Evolutionary conservation across 2,888 invertebrate genomes (phyloP).

Genomic region (Noctua pronuba): DNA sequence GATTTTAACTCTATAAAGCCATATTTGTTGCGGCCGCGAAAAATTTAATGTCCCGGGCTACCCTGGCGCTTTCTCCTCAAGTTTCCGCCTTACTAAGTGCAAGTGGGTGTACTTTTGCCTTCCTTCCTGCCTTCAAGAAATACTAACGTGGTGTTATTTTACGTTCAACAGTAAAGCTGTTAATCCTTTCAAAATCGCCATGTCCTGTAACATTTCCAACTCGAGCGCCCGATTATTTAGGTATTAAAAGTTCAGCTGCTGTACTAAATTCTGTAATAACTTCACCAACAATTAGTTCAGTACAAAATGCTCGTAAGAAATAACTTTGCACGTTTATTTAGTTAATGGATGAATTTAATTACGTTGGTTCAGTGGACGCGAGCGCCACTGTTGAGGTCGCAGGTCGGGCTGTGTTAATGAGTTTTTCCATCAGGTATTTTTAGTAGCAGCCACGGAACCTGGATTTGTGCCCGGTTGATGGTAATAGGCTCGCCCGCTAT

Average conservation of each 20-base stretch:
- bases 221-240: neutral
- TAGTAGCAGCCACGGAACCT: neutral
- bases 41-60: too few relatives aligned
- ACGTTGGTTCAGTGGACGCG: neutral
- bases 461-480: neutral
- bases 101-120: too few relatives aligned
- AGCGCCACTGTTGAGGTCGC: too few relatives aligned
- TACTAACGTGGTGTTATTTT: neutral
- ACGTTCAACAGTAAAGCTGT: too few relatives aligned
- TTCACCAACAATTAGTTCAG: conserved; percentile 1
- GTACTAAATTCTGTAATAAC: conserved; percentile 8
- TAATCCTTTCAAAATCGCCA: neutral
- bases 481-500: neutral
- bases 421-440: neutral
- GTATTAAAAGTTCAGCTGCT: neutral
- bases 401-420: too few relatives aligned
- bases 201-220: neutral
- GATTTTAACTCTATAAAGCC: too few relatives aligned
- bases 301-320: conserved; percentile 4
- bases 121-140: too few relatives aligned
- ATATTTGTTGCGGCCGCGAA: too few relatives aligned
- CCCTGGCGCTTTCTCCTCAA: too few relatives aligned
- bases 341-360: neutral
- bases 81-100: too few relatives aligned
- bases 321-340: conserved; percentile 5